Evolutionary conservation across 2,113 vertebrate species (phyloP).

Genomic region (Thalassarche chlororhynchos): DNA sequence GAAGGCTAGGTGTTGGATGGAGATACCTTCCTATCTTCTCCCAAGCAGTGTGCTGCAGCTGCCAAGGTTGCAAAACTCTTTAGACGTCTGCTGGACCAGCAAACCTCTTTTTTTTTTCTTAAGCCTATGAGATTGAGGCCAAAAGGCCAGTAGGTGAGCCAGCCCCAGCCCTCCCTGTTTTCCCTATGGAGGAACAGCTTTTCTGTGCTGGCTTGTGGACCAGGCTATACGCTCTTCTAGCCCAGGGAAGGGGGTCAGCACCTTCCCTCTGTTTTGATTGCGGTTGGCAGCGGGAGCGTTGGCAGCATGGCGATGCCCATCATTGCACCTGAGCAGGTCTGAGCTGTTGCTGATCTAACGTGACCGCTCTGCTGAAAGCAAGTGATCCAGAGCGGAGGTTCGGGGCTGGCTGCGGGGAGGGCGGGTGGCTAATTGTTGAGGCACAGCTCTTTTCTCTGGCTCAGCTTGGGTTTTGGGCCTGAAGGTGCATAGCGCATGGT

Average conservation of each 20-base stretch:
- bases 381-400: neutral
- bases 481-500: neutral
- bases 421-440: neutral
- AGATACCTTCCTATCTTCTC: neutral
- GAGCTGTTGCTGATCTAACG: neutral
- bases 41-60: neutral
- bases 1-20: neutral
- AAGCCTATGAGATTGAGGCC: neutral
- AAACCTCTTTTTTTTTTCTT: neutral
- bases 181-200: neutral
- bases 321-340: neutral
- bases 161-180: neutral
- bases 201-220: neutral
- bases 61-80: neutral
- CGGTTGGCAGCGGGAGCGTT: neutral
- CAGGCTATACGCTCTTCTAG: neutral
- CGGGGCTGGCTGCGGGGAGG: neutral
- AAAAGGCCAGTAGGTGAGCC: neutral
- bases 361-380: neutral
- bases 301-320: neutral
- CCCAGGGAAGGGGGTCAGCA: neutral
- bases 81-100: neutral
- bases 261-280: neutral
- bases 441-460: neutral
- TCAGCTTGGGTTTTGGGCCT: constrained; percentile 6